Conservation (phyloP, 2,797 vertebrate genomes). For the Oryzias dopingdopingensis region DNA sequence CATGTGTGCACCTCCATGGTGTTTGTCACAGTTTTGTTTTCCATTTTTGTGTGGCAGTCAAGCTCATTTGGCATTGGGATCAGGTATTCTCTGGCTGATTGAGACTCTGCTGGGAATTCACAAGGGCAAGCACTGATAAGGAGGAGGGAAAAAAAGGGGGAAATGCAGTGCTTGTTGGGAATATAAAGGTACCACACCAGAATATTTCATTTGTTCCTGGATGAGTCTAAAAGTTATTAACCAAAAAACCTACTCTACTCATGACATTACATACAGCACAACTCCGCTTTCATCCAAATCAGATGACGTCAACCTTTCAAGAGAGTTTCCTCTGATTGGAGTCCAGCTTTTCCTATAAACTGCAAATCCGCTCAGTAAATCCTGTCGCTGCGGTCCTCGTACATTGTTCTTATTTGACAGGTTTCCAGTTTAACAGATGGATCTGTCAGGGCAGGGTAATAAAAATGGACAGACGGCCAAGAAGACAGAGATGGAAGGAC, state of each 20-base stretch:
- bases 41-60: neutral
- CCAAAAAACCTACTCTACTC: slow-evolving; percentile 15
- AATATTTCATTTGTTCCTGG: slow-evolving; percentile 12
- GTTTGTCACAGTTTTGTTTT: slow-evolving; percentile 8
- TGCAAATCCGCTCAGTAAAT: slow-evolving; percentile 14
- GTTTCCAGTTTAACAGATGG: slow-evolving; percentile 52
- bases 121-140: slow-evolving; percentile 42
- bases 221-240: slow-evolving; percentile 8
- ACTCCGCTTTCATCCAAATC: slow-evolving; percentile 43
- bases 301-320: slow-evolving; percentile 67
- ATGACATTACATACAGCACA: slow-evolving; percentile 27
- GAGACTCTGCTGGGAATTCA: slow-evolving; percentile 56
- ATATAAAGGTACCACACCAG: slow-evolving; percentile 23
- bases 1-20: slow-evolving; percentile 11
- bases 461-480: slow-evolving; percentile 39
- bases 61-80: slow-evolving; percentile 48
- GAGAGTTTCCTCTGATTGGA: slow-evolving; percentile 39
- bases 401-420: slow-evolving; percentile 14
- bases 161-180: slow-evolving; percentile 25
- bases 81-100: slow-evolving; percentile 58
- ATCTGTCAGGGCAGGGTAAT: slow-evolving; percentile 29
- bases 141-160: slow-evolving; percentile 19
- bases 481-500: slow-evolving; percentile 37
- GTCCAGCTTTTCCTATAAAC: slow-evolving; percentile 33
- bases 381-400: slow-evolving; percentile 15